Conservation (phyloP, 2,113 vertebrate genomes). For the Carassius auratus region DNA sequence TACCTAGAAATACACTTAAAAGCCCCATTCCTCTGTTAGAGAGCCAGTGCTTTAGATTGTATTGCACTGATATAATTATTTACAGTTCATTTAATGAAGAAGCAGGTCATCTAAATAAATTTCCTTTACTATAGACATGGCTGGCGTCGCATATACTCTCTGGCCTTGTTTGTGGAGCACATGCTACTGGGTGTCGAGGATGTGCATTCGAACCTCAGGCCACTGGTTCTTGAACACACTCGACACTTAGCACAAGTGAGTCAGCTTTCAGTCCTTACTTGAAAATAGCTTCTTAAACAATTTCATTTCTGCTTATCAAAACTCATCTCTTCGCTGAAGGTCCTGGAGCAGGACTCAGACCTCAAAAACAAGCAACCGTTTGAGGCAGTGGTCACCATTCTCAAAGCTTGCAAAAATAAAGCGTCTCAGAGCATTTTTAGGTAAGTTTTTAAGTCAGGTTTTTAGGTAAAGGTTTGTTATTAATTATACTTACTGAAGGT, state of each 20-base stretch:
- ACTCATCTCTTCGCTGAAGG: slow-evolving; percentile 68
- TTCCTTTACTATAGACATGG: slow-evolving; percentile 68
- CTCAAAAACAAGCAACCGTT: slow-evolving; percentile 83
- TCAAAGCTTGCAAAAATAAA: slow-evolving; percentile 82
- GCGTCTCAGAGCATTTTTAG: slow-evolving; percentile 74
- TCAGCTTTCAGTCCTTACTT: neutral
- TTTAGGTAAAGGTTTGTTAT: slow-evolving; percentile 49
- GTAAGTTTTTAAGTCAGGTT: slow-evolving; percentile 48
- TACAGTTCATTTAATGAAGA: neutral
- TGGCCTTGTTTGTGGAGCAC: slow-evolving; percentile 89
- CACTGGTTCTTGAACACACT: slow-evolving; percentile 70
- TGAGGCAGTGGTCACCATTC: slow-evolving; percentile 76
- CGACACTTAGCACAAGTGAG: slow-evolving; percentile 76
- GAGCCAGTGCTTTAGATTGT: neutral
- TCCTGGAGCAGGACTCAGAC: slow-evolving; percentile 79
- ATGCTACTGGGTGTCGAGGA: slow-evolving; percentile 73
- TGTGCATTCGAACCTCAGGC: slow-evolving; percentile 68
- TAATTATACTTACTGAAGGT: neutral
- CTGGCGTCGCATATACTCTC: slow-evolving; percentile 83
- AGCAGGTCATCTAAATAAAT: neutral
- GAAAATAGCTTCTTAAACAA: neutral
- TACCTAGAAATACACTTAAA: neutral
- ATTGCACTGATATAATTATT: neutral
- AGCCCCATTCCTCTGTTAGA: neutral
- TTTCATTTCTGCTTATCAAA: slow-evolving; percentile 31